Evolutionary conservation across 35 echinoderm and acorn worm species (phyloP).

Genomic region (Apostichopus parvimensis): DNA sequence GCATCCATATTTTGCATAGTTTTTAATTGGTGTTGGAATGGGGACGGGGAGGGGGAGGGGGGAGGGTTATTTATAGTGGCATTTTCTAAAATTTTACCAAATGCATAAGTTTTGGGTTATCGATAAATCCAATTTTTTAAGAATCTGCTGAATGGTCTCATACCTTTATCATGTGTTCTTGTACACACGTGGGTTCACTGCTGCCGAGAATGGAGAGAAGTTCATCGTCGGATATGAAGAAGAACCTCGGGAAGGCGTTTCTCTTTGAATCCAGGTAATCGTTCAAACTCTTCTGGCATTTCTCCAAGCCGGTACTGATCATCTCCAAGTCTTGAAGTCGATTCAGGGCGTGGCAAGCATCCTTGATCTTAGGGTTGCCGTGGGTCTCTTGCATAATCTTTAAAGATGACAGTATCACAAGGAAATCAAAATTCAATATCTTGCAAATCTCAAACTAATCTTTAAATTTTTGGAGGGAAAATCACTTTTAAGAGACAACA

Average conservation of each 20-base stretch:
- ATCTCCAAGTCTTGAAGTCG: slow-evolving; percentile 94
- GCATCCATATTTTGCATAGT: too few species aligned
- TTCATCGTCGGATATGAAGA: slow-evolving; percentile 99
- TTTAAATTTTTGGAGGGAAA: too few species aligned
- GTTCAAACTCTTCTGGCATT: slow-evolving; percentile 99
- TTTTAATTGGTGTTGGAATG: too few species aligned
- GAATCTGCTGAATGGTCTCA: not conserved
- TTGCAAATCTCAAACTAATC: too few species aligned
- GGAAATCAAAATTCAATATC: too few species aligned
- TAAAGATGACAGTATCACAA: not conserved
- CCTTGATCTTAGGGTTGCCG: slow-evolving; percentile 93
- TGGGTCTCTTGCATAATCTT: slow-evolving; percentile 97
- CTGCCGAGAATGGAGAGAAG: slow-evolving; percentile 95
- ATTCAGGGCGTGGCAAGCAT: slow-evolving; percentile 87
- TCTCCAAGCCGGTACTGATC: slow-evolving; percentile 91
- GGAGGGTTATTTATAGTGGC: too few species aligned
- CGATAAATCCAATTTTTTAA: not conserved
- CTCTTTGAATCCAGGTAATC: slow-evolving; percentile 99
- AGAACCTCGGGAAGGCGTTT: slow-evolving; percentile 98
- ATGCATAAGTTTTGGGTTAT: too few species aligned
- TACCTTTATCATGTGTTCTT: slow-evolving; percentile 99
- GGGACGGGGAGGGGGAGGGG: too few species aligned
- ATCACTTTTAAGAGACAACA: not conserved
- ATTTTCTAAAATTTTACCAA: too few species aligned
- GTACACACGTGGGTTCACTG: slow-evolving; percentile 95